phyloP scores from a whole-genome alignment of 2,797 vertebrate genomes.

The Lerista edwardsae region DNA sequence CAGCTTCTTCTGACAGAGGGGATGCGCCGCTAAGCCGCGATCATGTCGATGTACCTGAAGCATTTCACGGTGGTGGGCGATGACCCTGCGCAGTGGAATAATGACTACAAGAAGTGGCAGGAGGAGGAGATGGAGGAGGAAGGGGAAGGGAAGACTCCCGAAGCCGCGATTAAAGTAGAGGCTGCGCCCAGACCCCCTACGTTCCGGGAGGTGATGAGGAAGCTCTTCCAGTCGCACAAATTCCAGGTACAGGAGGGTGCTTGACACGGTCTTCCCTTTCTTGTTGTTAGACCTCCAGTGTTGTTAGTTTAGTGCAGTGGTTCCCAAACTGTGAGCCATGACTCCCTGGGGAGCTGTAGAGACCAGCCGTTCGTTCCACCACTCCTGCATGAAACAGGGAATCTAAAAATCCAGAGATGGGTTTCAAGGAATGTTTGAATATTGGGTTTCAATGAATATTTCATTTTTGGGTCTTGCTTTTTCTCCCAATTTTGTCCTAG shows the following conservation, averaged over 20 bases:
- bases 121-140: slow-evolving; percentile 76
- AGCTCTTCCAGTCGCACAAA: slow-evolving; percentile 84
- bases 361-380: no score
- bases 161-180: slow-evolving; percentile 54
- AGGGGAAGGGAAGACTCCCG: slow-evolving; percentile 52
- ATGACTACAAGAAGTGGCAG: slow-evolving; percentile 74
- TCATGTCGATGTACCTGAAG: slow-evolving; percentile 89
- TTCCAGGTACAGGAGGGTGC: slow-evolving; percentile 85
- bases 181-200: slow-evolving; percentile 28
- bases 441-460: not conserved
- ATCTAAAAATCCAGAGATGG: not conserved
- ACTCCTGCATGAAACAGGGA: no score
- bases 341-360: no score
- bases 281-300: no score
- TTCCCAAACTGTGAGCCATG: no score
- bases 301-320: no score
- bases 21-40: slow-evolving; percentile 59
- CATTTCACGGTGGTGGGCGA: slow-evolving; percentile 93
- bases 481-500: slow-evolving; percentile 66
- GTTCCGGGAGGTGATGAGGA: slow-evolving; percentile 83
- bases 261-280: no score
- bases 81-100: slow-evolving; percentile 73
- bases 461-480: not conserved
- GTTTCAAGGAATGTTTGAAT: not conserved
- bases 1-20: not conserved